Evolutionary conservation across 2,113 vertebrate species (phyloP), one percentile per base, ranked within the genome.

Genomic region (Melanerpes formicivorus): DNA sequence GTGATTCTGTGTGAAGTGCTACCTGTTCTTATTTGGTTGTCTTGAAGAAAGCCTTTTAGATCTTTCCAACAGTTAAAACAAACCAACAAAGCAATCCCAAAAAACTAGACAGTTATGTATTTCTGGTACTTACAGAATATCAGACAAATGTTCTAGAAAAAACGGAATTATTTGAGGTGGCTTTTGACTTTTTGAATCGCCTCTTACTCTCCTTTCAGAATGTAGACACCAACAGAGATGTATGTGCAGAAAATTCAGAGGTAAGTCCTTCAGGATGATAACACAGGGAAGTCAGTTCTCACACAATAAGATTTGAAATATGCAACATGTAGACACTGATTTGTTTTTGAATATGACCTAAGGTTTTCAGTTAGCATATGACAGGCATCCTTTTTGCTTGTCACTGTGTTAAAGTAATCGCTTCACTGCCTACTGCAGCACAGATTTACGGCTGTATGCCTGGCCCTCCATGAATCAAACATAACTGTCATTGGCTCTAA

Each of bases 241-340:
- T 22, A 27, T 18, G 14, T 17, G 7, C 3, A 81, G 37, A 72
- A 69, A 62, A 5, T 58, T 58, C 13, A 14, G 37, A 69, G 17
- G 15, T 6, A 75, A 37, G 3, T 37, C 21, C 27, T 85, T 79
- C 59, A 29, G 22, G 34, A 30, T 16, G 5, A 5, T 30, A 12
- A 6, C 26, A 63, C 14, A 0, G 2, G 29, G 44, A 60, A 5
- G 11, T 52, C 12, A 83, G 26, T 48, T 80, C 18, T 56, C 7
- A 21, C 16, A 34, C 9, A 18, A 12, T 6, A 22, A 75, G 5
- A 18, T 83, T 42, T 69, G 58, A 81, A 88, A 56, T 15, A 18
- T 40, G 34, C 27, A 69, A 21, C 19, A 27, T 0, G 0, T 19
- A 25, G 64, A 10, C 30, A 42, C 8, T 11, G 65, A 26, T 67